phyloP scores from a whole-genome alignment of 2,797 vertebrate genomes.

The Poecilia picta region DNA sequence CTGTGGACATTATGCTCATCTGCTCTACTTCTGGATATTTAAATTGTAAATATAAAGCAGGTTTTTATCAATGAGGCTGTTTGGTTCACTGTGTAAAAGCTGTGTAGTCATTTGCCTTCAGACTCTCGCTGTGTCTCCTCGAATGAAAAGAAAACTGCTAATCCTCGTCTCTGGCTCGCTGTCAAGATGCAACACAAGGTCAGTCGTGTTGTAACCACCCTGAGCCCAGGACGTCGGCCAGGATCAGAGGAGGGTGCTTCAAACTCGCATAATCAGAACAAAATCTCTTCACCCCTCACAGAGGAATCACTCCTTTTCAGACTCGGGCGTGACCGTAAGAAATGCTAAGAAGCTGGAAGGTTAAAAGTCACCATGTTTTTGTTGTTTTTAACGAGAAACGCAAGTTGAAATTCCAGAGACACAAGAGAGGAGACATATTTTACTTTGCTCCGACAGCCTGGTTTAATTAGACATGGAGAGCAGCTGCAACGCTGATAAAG shows the following conservation, averaged over 20 bases:
- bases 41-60: constrained; percentile 25
- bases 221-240: constrained; percentile 5
- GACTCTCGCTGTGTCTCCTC: constrained; percentile 42
- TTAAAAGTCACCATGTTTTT: not conserved
- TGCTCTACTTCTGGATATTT: constrained; percentile 7
- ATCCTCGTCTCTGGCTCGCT: constrained; percentile 62
- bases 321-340: constrained; percentile 17
- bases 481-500: constrained; percentile 34
- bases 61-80: constrained; percentile 37
- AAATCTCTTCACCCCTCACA: constrained; percentile 12
- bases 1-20: not conserved
- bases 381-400: constrained; percentile 13
- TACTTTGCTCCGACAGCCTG: not conserved
- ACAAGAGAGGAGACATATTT: not conserved
- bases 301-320: constrained; percentile 16
- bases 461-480: constrained; percentile 41
- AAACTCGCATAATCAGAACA: constrained; percentile 44
- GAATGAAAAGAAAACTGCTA: constrained; percentile 54
- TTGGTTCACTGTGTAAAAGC: constrained; percentile 57
- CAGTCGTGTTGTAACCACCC: constrained; percentile 34
- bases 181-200: constrained; percentile 60
- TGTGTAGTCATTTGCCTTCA: constrained; percentile 43
- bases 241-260: constrained; percentile 31
- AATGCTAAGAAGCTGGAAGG: not conserved
- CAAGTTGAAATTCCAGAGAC: constrained; percentile 6